Percentiles rank a stretch among this genome's conserved stretches.
These are phyloP conservation scores for Cerceris ruficornis DNA, from an alignment of 2,888 invertebrate species.

Conservation along the genomic window DNA sequence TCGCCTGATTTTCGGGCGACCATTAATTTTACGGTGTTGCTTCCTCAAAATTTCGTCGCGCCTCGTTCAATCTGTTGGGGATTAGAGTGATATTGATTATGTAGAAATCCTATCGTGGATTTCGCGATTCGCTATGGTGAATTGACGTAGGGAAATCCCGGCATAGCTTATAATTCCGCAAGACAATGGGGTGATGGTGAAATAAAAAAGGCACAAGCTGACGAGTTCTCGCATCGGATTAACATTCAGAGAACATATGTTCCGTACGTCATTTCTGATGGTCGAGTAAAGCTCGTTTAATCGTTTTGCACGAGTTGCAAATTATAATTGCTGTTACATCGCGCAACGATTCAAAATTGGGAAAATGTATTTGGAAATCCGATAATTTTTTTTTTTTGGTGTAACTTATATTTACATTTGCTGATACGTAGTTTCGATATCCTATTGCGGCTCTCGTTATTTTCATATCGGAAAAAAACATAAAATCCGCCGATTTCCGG, in stretches of 20 bases:
- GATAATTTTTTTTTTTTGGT: too few species aligned
- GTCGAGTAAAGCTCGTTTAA: too few species aligned
- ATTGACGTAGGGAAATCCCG: constrained; percentile 21
- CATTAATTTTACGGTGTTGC: not conserved
- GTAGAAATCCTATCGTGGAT: not conserved
- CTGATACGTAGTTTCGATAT: too few species aligned
- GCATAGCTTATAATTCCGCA: constrained; percentile 35
- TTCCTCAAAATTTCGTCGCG: not conserved
- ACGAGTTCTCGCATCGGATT: constrained; percentile 20
- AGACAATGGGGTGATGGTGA: constrained; percentile 19
- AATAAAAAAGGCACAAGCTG: constrained; percentile 10
- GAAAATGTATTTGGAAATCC: too few species aligned
- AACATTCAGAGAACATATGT: constrained; percentile 19
- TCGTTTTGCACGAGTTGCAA: too few species aligned
- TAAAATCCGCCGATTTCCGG: too few species aligned
- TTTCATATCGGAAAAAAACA: too few species aligned
- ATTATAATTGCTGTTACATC: too few species aligned
- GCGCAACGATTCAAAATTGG: too few species aligned
- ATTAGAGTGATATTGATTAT: not conserved
- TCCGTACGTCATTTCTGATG: too few species aligned
- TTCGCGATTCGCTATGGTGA: not conserved
- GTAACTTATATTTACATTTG: too few species aligned
- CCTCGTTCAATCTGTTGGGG: not conserved
- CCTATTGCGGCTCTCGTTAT: too few species aligned
- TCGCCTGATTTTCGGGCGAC: not conserved